phyloP scores from a whole-genome alignment of 2,797 vertebrate species.

The Enteromius radiatus region DNA sequence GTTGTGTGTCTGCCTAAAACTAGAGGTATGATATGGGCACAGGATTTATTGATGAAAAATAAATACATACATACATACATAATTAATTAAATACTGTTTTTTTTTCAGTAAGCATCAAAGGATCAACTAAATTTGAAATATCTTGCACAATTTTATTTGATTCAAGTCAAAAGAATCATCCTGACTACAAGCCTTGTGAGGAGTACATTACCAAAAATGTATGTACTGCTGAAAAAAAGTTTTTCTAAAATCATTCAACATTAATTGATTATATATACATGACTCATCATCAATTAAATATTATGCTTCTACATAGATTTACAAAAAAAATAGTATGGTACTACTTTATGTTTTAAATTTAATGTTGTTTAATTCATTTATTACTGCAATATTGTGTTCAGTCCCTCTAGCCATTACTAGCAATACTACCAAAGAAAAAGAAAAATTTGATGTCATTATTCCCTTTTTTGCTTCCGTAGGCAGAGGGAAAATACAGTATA shows the following conservation, averaged over 20 bases:
- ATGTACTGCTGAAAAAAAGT: background rate
- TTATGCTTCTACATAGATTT: background rate
- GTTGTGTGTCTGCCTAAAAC: slow-evolving; percentile 53
- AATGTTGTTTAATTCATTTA: background rate
- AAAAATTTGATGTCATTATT: background rate
- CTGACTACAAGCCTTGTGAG: fast-evolving
- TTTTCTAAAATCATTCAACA: background rate
- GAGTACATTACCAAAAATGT: background rate
- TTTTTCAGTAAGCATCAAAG: slow-evolving; percentile 63
- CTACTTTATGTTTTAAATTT: background rate
- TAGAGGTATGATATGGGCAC: slow-evolving; percentile 58
- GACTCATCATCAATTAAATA: background rate
- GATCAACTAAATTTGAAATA: slow-evolving; percentile 14
- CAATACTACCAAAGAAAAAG: no score
- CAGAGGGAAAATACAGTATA: background rate
- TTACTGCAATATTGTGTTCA: background rate
- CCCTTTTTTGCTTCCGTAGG: background rate
- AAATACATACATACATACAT: background rate
- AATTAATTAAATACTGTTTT: background rate
- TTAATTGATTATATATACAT: background rate
- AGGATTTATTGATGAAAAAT: background rate
- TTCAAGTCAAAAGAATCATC: fast-evolving
- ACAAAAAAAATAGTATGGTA: no score
- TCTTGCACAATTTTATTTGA: fast-evolving
- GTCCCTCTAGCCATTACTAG: background rate